phyloP scores from a whole-genome alignment of 2,797 vertebrate species.

The Falco naumanni region DNA sequence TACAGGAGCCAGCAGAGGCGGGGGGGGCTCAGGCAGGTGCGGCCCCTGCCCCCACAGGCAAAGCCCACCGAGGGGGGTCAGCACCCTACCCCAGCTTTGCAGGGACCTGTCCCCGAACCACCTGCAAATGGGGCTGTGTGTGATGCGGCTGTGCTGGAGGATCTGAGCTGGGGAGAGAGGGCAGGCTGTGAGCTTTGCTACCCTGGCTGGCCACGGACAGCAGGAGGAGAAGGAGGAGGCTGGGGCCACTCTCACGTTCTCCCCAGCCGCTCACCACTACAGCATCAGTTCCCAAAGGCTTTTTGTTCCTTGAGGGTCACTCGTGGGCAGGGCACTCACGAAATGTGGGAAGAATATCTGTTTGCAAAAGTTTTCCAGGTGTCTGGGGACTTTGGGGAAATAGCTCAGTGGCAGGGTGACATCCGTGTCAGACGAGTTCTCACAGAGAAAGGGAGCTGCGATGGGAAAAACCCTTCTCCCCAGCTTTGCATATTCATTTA shows the following conservation, averaged over 20 bases:
- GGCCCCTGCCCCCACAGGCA: not conserved
- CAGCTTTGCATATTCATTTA: not conserved
- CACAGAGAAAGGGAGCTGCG: not conserved
- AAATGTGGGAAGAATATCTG: not conserved
- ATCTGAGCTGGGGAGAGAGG: too few relatives aligned
- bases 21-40: fast-evolving
- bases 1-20: fast-evolving
- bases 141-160: not conserved
- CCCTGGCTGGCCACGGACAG: not conserved
- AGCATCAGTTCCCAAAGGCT: not conserved
- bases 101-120: too few relatives aligned
- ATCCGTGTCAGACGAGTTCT: not conserved
- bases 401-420: fast-evolving
- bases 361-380: not conserved
- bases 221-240: not conserved
- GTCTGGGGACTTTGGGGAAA: not conserved
- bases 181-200: not conserved
- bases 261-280: fast-evolving
- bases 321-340: not conserved
- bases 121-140: fast-evolving
- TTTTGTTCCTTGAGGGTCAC: not conserved
- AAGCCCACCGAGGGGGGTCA: not conserved
- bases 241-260: not conserved
- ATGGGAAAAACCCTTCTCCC: not conserved
- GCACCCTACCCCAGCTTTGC: not conserved